A percentile compares a stretch with the other conserved stretches of the same genome.
phyloP scores from a whole-genome alignment of 1,140 invertebrate species.

The Fopius arisanus region DNA sequence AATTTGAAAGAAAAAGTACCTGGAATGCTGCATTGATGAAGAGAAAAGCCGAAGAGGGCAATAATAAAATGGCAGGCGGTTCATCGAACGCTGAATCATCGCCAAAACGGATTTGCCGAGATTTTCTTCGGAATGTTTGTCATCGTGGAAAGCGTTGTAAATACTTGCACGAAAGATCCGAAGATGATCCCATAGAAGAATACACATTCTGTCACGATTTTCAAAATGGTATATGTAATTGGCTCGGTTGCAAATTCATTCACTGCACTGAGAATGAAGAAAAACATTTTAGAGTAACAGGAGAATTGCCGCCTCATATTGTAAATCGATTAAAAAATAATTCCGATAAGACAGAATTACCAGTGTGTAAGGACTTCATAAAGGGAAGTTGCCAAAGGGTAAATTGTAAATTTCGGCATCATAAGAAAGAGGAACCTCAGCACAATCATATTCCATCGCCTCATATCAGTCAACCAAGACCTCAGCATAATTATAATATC shows the following conservation, averaged over 20 bases:
- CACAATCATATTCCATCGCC: constrained; percentile 48
- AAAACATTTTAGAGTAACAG: constrained; percentile 75
- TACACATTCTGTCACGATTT: constrained; percentile 85
- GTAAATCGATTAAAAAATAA: constrained; percentile 61
- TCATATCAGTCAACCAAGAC: constrained; percentile 66
- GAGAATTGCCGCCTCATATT: constrained; percentile 72
- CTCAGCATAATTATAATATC: constrained; percentile 60
- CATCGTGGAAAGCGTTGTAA: constrained; percentile 81
- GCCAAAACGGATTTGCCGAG: constrained; percentile 66
- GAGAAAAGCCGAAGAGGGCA: constrained; percentile 39
- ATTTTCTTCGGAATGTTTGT: constrained; percentile 74
- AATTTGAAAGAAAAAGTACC: neutral
- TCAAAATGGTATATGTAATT: constrained; percentile 77
- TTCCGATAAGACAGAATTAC: constrained; percentile 62
- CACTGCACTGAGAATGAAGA: constrained; percentile 82
- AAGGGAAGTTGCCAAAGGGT: constrained; percentile 76
- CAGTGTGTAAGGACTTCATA: constrained; percentile 80
- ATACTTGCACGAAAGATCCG: constrained; percentile 71
- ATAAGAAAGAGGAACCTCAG: constrained; percentile 55
- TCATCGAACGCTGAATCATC: constrained; percentile 44
- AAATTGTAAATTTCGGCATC: constrained; percentile 57
- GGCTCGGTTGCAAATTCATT: constrained; percentile 75
- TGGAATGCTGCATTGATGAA: constrained; percentile 44
- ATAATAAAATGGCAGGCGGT: constrained; percentile 45
- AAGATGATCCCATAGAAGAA: constrained; percentile 58